Evolutionary conservation across 2,113 vertebrate genomes (phyloP).

Genomic region (Alligator mississippiensis): DNA sequence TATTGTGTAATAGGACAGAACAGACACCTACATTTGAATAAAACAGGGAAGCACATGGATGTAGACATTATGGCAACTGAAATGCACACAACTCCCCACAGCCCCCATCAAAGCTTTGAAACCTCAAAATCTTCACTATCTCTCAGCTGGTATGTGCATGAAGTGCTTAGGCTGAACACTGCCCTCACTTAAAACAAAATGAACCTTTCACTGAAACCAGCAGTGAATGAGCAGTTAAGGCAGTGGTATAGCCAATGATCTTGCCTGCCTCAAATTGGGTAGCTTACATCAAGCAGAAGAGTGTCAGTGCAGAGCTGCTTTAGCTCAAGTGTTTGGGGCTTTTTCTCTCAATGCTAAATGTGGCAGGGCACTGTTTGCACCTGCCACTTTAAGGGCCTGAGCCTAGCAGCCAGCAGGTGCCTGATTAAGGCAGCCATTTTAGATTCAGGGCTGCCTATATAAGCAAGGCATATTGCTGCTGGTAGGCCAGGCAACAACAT

Average conservation of each 20-base stretch:
- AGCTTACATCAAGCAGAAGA: neutral
- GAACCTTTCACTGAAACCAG: neutral
- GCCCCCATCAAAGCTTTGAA: neutral
- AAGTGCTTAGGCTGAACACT: neutral
- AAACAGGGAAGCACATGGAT: slow-evolving; percentile 37
- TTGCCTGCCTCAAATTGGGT: neutral
- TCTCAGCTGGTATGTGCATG: neutral
- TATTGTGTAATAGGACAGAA: slow-evolving; percentile 7
- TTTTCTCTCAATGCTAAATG: neutral
- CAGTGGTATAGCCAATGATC: neutral
- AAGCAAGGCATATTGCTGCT: too few relatives aligned
- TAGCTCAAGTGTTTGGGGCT: neutral
- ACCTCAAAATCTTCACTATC: neutral
- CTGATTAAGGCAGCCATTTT: too few relatives aligned
- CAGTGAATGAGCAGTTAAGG: neutral
- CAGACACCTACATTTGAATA: slow-evolving; percentile 31
- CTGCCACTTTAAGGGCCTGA: too few relatives aligned
- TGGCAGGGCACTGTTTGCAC: too few relatives aligned
- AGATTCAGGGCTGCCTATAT: too few relatives aligned
- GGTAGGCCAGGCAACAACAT: too few relatives aligned
- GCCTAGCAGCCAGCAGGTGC: too few relatives aligned
- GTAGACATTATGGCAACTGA: neutral
- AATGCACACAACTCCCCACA: neutral
- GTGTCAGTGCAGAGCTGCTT: neutral
- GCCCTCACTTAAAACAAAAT: neutral